phyloP scores from a whole-genome alignment of 2,888 invertebrate species.

The Autographa pulchrina region DNA sequence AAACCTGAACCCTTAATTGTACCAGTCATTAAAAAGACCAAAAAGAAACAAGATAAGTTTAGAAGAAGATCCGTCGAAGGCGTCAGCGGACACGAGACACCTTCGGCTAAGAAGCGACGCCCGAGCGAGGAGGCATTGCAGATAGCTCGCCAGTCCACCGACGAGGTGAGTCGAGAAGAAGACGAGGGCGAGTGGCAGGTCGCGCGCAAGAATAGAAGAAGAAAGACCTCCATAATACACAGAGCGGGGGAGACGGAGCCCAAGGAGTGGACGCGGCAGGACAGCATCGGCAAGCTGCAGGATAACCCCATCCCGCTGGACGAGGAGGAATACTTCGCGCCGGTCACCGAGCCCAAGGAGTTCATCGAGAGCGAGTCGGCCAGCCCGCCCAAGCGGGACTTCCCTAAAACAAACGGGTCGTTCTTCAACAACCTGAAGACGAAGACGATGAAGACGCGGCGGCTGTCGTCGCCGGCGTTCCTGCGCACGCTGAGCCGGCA shows the following conservation, averaged over 20 bases:
- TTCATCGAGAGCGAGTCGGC: conserved; percentile 72
- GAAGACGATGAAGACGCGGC: conserved; percentile 86
- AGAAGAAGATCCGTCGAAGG: conserved; percentile 92
- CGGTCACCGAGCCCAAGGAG: conserved; percentile 81
- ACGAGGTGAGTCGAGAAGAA: conserved; percentile 85
- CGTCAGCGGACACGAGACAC: conserved; percentile 86
- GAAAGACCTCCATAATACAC: conserved; percentile 83
- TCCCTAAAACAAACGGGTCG: conserved; percentile 84
- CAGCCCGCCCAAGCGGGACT: conserved; percentile 71
- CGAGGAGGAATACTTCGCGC: conserved; percentile 88
- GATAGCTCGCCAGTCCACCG: conserved; percentile 90
- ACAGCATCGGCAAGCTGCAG: conserved; percentile 78
- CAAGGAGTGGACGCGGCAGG: conserved; percentile 75
- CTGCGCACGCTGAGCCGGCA: conserved; percentile 89
- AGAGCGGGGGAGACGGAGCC: conserved; percentile 80
- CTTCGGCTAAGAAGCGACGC: conserved; percentile 90
- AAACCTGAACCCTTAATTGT: conserved; percentile 74
- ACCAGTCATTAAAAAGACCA: conserved; percentile 75
- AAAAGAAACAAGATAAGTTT: conserved; percentile 79
- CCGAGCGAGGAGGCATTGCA: conserved; percentile 93
- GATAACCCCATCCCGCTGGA: conserved; percentile 89
- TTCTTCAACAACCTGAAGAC: conserved; percentile 84
- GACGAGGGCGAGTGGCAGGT: conserved; percentile 85
- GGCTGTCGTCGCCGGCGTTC: conserved; percentile 90
- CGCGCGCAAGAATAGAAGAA: conserved; percentile 85